These are phyloP conservation scores for Chymomyza procnemis DNA, from an alignment of 2,888 invertebrate genomes.

Conservation along the genomic window DNA sequence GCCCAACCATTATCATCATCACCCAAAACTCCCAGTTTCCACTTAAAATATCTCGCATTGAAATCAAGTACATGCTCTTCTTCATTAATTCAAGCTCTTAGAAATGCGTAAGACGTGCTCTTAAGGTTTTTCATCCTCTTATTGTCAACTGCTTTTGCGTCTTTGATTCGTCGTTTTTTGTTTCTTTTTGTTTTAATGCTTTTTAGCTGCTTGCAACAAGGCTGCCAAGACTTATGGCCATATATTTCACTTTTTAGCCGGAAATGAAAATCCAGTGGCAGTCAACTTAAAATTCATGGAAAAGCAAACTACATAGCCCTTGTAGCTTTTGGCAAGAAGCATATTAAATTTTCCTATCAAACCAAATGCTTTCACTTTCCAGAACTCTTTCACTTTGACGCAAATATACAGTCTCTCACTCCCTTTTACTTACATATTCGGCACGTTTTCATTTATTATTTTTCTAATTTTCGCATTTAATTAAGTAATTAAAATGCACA, in stretches of 20 bases:
- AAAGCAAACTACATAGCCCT: neutral
- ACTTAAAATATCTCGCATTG: too few species aligned
- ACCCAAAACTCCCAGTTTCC: too few species aligned
- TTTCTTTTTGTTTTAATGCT: too few species aligned
- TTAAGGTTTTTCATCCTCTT: too few species aligned
- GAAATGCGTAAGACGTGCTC: too few species aligned
- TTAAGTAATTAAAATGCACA: slow-evolving; percentile 54
- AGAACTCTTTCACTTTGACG: slow-evolving; percentile 17
- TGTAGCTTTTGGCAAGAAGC: neutral
- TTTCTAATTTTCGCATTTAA: slow-evolving; percentile 63
- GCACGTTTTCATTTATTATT: slow-evolving; percentile 25
- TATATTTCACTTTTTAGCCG: too few species aligned
- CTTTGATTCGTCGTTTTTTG: too few species aligned
- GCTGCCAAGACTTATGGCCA: too few species aligned
- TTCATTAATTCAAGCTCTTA: neutral
- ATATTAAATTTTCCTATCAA: slow-evolving; percentile 25
- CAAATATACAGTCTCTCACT: neutral
- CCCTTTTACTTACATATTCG: slow-evolving; percentile 35
- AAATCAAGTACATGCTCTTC: too few species aligned
- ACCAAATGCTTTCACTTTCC: slow-evolving; percentile 44
- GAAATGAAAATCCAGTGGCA: neutral
- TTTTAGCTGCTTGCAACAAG: too few species aligned
- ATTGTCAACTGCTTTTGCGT: too few species aligned
- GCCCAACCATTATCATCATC: too few species aligned
- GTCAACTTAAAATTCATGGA: slow-evolving; percentile 2